phyloP scores from a whole-genome alignment of 2,888 invertebrate genomes.

The Epinotia bilunana region DNA sequence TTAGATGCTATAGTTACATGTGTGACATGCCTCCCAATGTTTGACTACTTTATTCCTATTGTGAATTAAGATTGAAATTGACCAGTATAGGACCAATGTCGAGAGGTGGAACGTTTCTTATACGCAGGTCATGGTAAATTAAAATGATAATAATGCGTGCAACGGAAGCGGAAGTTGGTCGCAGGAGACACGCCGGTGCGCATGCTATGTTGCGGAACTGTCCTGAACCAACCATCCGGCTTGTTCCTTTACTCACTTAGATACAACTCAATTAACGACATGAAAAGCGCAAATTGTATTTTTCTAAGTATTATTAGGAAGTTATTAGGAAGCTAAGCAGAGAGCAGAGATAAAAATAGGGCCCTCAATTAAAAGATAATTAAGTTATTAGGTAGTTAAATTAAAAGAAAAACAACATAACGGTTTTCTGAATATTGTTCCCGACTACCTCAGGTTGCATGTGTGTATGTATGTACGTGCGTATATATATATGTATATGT shows the following conservation, averaged over 20 bases:
- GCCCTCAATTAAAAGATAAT: no score
- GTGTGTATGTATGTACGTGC: no score
- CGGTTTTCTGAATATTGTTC: no score
- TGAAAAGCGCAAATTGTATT: not conserved
- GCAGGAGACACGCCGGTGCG: conserved; percentile 59
- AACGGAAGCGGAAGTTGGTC: conserved; percentile 57
- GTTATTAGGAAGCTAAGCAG: no score
- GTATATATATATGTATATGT: no score
- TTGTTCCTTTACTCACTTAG: not conserved
- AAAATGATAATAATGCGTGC: conserved; percentile 29
- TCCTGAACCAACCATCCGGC: conserved; percentile 52
- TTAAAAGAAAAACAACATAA: no score
- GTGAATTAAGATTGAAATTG: no score
- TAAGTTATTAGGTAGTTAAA: no score
- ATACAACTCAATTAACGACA: not conserved
- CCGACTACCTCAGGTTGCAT: no score
- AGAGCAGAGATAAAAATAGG: not conserved
- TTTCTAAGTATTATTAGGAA: no score
- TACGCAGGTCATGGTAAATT: conserved; percentile 12
- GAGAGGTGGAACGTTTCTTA: not conserved
- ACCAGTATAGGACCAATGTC: no score
- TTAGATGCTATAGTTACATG: not conserved
- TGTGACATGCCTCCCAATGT: not conserved
- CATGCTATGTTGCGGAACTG: conserved; percentile 64
- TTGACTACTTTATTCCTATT: no score